Base-by-base conservation (phyloP, 2,113 vertebrate species). In the Heterotilapia buettikoferi region DNA sequence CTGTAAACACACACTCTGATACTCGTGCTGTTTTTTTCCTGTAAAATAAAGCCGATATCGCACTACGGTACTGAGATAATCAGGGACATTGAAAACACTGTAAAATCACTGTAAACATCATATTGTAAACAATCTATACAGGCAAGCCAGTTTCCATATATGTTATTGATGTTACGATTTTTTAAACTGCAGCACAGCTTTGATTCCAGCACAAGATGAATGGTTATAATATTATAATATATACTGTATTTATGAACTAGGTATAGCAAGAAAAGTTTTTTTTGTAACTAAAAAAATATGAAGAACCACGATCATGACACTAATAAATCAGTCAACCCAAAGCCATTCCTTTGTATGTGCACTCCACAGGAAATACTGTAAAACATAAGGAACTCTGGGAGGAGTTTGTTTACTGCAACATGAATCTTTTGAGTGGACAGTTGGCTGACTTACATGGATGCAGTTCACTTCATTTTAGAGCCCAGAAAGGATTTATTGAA, bases 221-320 rank as follows among this genome's bases (percentile, higher is more conserved):
- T 93, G 88, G 85, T 90, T 90, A 88, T 94, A 90, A 92, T 90
- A 84, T 90, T 90, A 88, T 94, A 91, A 93, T 90, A 92, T 93
- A 92, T 84, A 92, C 81, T 90, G 90, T 94, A 95, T 94, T 94
- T 96, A 96, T 94, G 81, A 92, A 90, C 36, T 88, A 90, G 56
- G 57, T 85, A 93, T 89, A 91, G 85, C 80, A 90, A 92, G 43
- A 94, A 85, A 90, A 36, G 7, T 91, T 87, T 89, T 43, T 95
- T 93, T 94, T 93, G 86, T 93, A 92, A 88, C 90, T 76, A 47
- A 87, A 84, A 57, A 71, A 19, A 52, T 84, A 31, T 16, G 68
- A 84, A 83, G 29, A 83, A 85, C 84, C 36, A 53, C 78, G 38
- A 40, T 78, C 40, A 89, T 85, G 73, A 73, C 16, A 56, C 9